These are phyloP conservation scores for Saguinus midas DNA, from an alignment of 2,113 vertebrate genomes.

Conservation along the genomic window DNA sequence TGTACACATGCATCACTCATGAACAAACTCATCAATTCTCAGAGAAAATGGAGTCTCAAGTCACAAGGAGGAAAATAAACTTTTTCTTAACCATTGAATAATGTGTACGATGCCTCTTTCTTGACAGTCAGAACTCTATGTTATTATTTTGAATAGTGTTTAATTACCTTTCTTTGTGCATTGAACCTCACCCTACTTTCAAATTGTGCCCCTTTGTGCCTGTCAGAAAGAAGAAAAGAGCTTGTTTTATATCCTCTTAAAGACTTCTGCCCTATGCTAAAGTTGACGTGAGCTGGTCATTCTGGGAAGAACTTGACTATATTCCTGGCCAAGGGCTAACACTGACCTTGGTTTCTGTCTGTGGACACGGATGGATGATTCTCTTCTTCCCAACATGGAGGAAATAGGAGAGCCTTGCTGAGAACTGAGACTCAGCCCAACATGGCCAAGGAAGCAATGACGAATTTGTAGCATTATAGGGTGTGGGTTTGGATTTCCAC, in stretches of 20 bases:
- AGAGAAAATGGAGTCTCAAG: not conserved
- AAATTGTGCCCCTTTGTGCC: not conserved
- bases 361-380: not conserved
- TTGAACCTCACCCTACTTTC: not conserved
- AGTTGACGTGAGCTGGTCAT: not conserved
- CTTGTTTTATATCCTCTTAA: not conserved
- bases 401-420: not conserved
- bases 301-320: not conserved
- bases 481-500: not conserved
- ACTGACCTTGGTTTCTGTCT: not conserved
- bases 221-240: not conserved
- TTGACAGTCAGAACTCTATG: not conserved
- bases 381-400: not conserved
- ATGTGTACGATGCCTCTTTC: not conserved
- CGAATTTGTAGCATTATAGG: rapidly evolving
- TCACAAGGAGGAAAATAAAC: not conserved
- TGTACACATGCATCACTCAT: too few relatives aligned
- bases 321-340: not conserved
- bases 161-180: not conserved
- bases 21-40: not conserved
- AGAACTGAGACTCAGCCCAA: not conserved
- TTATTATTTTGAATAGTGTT: not conserved
- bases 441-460: not conserved
- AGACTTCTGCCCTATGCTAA: not conserved
- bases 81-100: not conserved